These are phyloP conservation scores for Aptenodytes patagonicus DNA, from an alignment of 2,113 vertebrate genomes.

Conservation along the genomic window DNA sequence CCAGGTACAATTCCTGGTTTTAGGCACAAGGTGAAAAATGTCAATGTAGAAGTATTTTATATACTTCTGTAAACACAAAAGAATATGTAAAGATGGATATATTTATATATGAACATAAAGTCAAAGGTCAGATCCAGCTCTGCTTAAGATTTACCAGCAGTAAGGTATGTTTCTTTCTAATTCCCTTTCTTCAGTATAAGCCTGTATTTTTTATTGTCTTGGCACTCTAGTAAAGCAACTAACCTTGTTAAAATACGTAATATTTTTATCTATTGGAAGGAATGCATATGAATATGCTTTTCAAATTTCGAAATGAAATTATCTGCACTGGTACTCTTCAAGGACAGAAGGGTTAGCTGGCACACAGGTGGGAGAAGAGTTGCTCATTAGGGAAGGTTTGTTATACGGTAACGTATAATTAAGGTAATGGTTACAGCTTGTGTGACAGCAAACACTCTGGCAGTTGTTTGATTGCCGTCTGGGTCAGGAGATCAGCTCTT, in stretches of 20 bases:
- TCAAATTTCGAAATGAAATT: conserved; percentile 40
- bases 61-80: neutral
- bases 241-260: neutral
- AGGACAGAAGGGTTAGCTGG: conserved; percentile 67
- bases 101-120: neutral
- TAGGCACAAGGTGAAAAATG: neutral
- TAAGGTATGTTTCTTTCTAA: neutral
- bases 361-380: conserved; percentile 61
- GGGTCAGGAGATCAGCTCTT: conserved; percentile 74
- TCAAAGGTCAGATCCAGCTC: neutral
- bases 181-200: conserved; percentile 20
- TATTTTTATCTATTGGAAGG: conserved; percentile 58
- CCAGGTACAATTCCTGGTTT: neutral
- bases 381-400: conserved; percentile 78
- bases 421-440: conserved; percentile 70
- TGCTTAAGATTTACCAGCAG: conserved; percentile 2
- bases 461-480: conserved; percentile 74
- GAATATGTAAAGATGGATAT: neutral
- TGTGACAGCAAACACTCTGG: conserved; percentile 68
- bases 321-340: conserved; percentile 52
- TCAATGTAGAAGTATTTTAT: neutral
- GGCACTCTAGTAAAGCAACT: conserved; percentile 54
- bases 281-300: conserved; percentile 51
- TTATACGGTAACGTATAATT: conserved; percentile 75
- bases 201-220: conserved; percentile 68